These are phyloP conservation scores for Okamejei kenojei DNA, from an alignment of 2,797 vertebrate genomes.

Conservation along the genomic window DNA sequence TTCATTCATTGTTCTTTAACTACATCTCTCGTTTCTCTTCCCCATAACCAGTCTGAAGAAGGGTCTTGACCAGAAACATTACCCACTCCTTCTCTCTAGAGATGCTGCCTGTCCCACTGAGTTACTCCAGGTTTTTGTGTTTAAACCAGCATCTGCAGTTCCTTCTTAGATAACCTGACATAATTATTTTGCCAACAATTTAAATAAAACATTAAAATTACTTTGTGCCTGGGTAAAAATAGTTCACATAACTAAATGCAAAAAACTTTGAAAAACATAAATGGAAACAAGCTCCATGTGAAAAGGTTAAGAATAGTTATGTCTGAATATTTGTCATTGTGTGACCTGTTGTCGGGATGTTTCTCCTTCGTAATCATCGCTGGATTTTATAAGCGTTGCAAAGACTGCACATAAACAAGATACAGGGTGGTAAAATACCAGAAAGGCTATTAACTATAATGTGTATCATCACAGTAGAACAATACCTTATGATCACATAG, in stretches of 20 bases:
- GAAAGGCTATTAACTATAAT: conserved; percentile 16
- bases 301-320: neutral
- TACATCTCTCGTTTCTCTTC: no score
- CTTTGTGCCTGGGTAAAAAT: neutral
- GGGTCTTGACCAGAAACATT: no score
- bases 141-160: no score
- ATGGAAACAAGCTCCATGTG: neutral
- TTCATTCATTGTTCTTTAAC: no score
- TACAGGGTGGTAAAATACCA: conserved; percentile 22
- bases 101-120: no score
- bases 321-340: neutral
- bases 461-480: neutral
- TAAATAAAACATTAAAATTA: neutral
- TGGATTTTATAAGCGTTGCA: neutral
- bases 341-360: neutral
- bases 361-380: neutral
- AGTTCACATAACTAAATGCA: neutral
- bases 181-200: neutral
- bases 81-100: no score
- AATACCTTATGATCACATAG: neutral
- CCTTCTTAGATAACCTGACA: no score
- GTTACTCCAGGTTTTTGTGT: no score
- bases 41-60: no score
- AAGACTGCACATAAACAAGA: neutral
- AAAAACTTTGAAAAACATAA: neutral